A percentile compares a stretch with the other conserved stretches of the same genome.
phyloP scores from a whole-genome alignment of 2,888 invertebrate genomes.

The Polyommatus icarus region DNA sequence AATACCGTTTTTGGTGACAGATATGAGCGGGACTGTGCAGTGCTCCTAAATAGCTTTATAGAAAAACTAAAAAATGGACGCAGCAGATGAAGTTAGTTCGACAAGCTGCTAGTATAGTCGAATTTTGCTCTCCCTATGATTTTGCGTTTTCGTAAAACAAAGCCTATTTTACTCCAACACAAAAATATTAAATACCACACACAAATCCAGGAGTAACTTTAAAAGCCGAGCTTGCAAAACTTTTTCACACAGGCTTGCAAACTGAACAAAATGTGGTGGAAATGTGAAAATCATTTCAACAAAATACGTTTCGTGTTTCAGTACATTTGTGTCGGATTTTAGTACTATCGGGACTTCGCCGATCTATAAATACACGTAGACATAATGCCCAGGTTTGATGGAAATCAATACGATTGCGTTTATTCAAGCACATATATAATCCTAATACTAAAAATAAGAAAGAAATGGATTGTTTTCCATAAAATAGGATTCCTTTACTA shows the following conservation, averaged over 20 bases:
- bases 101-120: too few relatives aligned
- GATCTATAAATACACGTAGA: neutral
- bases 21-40: too few relatives aligned
- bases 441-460: neutral
- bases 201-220: neutral
- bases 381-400: neutral
- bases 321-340: neutral
- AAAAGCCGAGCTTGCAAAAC: neutral
- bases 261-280: neutral
- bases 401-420: neutral
- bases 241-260: neutral
- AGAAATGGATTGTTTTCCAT: neutral
- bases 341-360: neutral
- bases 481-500: neutral
- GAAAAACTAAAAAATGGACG: too few relatives aligned
- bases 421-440: neutral
- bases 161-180: too few relatives aligned
- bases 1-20: too few relatives aligned
- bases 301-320: neutral
- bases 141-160: too few relatives aligned
- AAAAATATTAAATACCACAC: neutral
- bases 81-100: too few relatives aligned
- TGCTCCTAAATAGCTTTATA: too few relatives aligned
- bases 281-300: neutral
- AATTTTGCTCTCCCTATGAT: too few relatives aligned